Conservation (phyloP, 1,140 invertebrate species). For the Nymphalis io region DNA sequence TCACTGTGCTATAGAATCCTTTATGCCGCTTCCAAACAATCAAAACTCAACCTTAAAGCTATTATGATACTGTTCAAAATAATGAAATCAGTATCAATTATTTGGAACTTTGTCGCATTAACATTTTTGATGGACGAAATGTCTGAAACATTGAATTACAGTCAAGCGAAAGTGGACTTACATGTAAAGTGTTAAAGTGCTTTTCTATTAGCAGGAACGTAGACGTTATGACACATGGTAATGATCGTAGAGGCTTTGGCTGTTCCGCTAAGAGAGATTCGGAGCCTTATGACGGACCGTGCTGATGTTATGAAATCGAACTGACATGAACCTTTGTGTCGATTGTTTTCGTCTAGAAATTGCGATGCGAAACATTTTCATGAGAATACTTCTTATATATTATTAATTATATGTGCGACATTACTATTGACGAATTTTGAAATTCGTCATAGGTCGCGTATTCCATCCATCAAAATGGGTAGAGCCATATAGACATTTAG, state of each 20-base stretch:
- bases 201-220: conserved; percentile 24
- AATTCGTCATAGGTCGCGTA: too few relatives aligned
- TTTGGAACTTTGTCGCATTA: conserved; percentile 55
- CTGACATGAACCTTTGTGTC: conserved; percentile 62
- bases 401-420: too few relatives aligned
- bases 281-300: conserved; percentile 71
- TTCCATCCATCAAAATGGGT: too few relatives aligned
- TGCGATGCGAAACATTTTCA: conserved; percentile 31
- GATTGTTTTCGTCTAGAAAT: conserved; percentile 55
- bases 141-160: conserved; percentile 42
- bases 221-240: conserved; percentile 41
- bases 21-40: conserved; percentile 1
- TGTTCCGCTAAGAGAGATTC: conserved; percentile 73
- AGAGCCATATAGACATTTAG: too few relatives aligned
- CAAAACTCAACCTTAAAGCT: conserved; percentile 30
- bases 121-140: conserved; percentile 45
- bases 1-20: conserved; percentile 44
- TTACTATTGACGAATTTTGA: too few relatives aligned
- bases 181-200: conserved; percentile 1
- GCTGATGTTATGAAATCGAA: conserved; percentile 68
- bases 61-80: conserved; percentile 35
- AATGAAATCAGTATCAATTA: not conserved
- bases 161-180: conserved; percentile 7
- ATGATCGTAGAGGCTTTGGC: conserved; percentile 42
- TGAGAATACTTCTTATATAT: not conserved